Evolutionary conservation across 1,140 invertebrate genomes (phyloP).

Genomic region (Trachelipus rathkii): DNA sequence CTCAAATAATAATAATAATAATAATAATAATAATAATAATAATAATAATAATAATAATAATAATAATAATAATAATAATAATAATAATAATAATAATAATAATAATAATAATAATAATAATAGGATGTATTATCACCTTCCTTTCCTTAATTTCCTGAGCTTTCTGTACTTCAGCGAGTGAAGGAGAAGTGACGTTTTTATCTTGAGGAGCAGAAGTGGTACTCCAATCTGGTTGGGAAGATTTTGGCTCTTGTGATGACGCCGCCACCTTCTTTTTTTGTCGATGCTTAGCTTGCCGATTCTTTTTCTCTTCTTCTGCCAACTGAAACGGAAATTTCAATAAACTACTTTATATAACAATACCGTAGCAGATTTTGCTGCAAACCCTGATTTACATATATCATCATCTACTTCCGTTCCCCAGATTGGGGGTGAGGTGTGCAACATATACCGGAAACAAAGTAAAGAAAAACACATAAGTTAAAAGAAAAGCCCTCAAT

Average conservation of each 20-base stretch:
- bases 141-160: slow-evolving; percentile 50
- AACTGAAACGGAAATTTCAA: not conserved
- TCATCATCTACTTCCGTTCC: too few species aligned
- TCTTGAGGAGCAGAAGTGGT: slow-evolving; percentile 26
- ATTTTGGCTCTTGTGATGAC: not conserved
- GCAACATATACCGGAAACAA: too few species aligned
- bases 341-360: not conserved
- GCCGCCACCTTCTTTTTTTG: slow-evolving; percentile 4
- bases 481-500: too few species aligned
- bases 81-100: too few species aligned
- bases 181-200: slow-evolving; percentile 39
- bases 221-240: slow-evolving; percentile 43
- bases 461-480: too few species aligned
- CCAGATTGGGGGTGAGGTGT: too few species aligned
- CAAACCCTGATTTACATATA: not conserved
- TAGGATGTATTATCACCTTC: too few species aligned
- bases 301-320: not conserved
- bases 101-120: too few species aligned
- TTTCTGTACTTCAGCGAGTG: slow-evolving; percentile 49
- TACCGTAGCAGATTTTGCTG: not conserved
- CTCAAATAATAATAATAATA: too few species aligned
- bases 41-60: too few species aligned
- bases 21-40: too few species aligned
- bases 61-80: too few species aligned
- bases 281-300: slow-evolving; percentile 4